These are phyloP conservation scores for Turdus rufiventris DNA, from an alignment of 2,113 vertebrate genomes.

Conservation along the genomic window DNA sequence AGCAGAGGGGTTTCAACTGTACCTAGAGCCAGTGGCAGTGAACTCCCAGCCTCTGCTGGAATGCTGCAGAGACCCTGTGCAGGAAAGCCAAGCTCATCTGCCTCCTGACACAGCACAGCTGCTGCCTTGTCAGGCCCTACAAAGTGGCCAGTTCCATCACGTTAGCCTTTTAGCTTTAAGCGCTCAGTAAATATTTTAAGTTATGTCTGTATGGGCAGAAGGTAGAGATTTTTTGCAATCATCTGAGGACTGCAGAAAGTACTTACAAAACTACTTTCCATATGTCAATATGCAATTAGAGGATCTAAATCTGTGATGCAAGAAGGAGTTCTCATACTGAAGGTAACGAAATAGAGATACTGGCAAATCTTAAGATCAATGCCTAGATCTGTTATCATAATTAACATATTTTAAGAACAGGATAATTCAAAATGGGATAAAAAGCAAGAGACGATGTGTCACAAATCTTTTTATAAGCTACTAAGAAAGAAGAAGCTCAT, in stretches of 20 bases:
- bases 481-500: not conserved
- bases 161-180: constrained; percentile 38
- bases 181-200: constrained; percentile 55
- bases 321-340: constrained; percentile 14
- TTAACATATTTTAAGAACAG: constrained; percentile 57
- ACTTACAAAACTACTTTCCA: constrained; percentile 43
- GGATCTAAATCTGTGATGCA: constrained; percentile 29
- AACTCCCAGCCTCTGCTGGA: not conserved
- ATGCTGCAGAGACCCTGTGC: not conserved
- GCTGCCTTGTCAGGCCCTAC: not conserved
- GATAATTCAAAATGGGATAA: constrained; percentile 49
- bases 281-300: constrained; percentile 54
- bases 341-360: constrained; percentile 8
- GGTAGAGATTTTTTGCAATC: constrained; percentile 12
- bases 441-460: constrained; percentile 21
- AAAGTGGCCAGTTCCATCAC: constrained; percentile 43
- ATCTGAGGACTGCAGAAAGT: constrained; percentile 10
- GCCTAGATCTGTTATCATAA: constrained; percentile 43
- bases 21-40: not conserved
- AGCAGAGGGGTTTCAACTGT: not conserved
- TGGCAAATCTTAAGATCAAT: constrained; percentile 53
- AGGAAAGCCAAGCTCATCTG: not conserved
- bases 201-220: constrained; percentile 46
- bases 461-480: constrained; percentile 11
- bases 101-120: not conserved